These are phyloP conservation scores for Caenorhabditis panamensis DNA, from an alignment of 2,888 invertebrate genomes.

Conservation along the genomic window DNA sequence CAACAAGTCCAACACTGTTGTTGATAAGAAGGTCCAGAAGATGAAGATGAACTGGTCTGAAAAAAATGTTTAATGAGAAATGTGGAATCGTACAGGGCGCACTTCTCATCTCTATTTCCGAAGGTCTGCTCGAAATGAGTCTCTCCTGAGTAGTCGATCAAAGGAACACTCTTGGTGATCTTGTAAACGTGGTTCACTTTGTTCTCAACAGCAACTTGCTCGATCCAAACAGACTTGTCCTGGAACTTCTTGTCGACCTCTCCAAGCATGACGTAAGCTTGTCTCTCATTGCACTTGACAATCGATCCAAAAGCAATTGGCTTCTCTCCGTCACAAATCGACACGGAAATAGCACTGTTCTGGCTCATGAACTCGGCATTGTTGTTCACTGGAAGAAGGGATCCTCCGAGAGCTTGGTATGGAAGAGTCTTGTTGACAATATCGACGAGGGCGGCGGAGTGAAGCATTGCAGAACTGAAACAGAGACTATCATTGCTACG, in stretches of 20 bases:
- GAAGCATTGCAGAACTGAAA: constrained; percentile 40
- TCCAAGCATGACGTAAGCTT: constrained; percentile 77
- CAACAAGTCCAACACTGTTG: constrained; percentile 67
- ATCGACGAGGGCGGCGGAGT: constrained; percentile 48
- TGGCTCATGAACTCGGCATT: constrained; percentile 71
- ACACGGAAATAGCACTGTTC: constrained; percentile 70
- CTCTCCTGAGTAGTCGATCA: constrained; percentile 61
- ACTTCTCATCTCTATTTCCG: constrained; percentile 61
- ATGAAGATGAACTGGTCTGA: constrained; percentile 65
- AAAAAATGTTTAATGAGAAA: no score
- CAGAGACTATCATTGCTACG: not conserved
- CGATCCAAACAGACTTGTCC: constrained; percentile 70
- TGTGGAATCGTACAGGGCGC: no score
- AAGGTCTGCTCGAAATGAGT: constrained; percentile 64
- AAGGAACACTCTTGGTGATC: constrained; percentile 59
- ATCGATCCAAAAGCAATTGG: constrained; percentile 77
- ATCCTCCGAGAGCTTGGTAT: constrained; percentile 68
- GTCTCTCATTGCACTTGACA: constrained; percentile 70
- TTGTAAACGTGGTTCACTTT: constrained; percentile 66
- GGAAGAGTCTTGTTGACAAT: constrained; percentile 63
- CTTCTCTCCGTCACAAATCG: constrained; percentile 68
- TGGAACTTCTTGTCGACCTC: constrained; percentile 72
- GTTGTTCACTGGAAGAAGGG: constrained; percentile 78
- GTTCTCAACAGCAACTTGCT: constrained; percentile 61
- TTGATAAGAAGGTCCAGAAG: constrained; percentile 66